Base-by-base conservation (phyloP, 2,888 invertebrate species). In the Leptinotarsa haldemani region DNA sequence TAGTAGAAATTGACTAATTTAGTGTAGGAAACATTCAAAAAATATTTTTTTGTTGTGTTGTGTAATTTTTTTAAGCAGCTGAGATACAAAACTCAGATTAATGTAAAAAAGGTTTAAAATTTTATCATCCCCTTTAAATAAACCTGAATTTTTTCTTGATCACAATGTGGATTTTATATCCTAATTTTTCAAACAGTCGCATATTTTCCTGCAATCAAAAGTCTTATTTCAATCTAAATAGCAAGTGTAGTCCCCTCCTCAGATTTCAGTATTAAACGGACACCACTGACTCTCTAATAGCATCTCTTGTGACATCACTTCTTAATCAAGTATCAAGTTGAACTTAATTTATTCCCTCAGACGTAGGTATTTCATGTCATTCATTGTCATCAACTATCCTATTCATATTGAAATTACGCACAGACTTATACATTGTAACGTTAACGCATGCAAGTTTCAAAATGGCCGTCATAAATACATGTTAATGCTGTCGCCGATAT, bases 311-410 rank as follows among this genome's bases (percentile, higher is more conserved):
- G 77, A 78, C 77, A 75, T 71, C 73, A 74, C 74, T 79, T 78
- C 80, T 75, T 74, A 50, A 50, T 50, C 50, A 50, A 50, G 50
- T 22, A 75, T 73, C 65, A 20, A 65, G 70, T 74, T 50, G 47
- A 71, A 68, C 74, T 71, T 68, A 74, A 78, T 77, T 20, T 56
- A 56, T 56, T 12, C 18, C 12, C 56, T 18, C 80, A 78, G 79
- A 79, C 78, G 77, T 78, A 79, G 79, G 76, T 78, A 80, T 79
- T 77, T 78, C 79, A 73, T 76, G 77, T 78, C 80, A 79, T 82
- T 81, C 79, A 80, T 80, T 81, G 82, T 81, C 77, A 77, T 77
- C 76, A 72, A 73, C 71, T 77, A 69, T 69, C 71, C 71, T 76
- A 74, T 74, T 52, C 53, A 65, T 56, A 65, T 67, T 69, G 67